phyloP scores from a whole-genome alignment of 2,113 vertebrate species.

The Oxygymnocypris stewartii region DNA sequence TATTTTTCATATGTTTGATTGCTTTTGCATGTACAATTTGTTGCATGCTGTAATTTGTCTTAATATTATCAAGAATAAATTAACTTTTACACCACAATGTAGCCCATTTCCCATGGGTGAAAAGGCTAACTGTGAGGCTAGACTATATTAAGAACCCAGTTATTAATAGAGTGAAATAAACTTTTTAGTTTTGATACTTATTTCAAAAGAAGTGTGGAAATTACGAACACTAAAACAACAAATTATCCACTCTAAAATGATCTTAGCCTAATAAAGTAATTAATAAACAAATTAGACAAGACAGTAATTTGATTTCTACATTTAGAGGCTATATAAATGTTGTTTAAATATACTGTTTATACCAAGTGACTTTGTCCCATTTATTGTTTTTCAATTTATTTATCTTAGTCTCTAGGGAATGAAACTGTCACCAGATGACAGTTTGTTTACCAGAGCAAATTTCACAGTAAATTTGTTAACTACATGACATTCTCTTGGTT shows the following conservation, averaged over 20 bases:
- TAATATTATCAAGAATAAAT: conserved; percentile 12
- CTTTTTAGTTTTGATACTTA: neutral
- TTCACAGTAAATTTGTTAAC: conserved; percentile 3
- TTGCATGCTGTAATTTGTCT: neutral
- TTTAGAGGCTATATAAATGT: neutral
- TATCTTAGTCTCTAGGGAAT: neutral
- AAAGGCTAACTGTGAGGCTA: neutral
- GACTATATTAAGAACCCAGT: neutral
- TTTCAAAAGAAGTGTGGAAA: neutral
- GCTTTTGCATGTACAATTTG: neutral
- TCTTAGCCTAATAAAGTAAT: neutral
- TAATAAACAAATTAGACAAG: too few species aligned
- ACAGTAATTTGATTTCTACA: neutral
- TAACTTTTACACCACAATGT: neutral
- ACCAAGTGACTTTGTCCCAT: neutral
- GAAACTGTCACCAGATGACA: conserved; percentile 13
- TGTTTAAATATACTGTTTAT: neutral
- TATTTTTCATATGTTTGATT: conserved; percentile 17
- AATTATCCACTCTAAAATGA: neutral
- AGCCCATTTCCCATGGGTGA: neutral
- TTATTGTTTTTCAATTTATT: neutral
- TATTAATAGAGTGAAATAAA: neutral
- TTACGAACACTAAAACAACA: neutral
- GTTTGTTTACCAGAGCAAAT: neutral
- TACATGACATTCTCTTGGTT: neutral